phyloP scores from a whole-genome alignment of 1,140 invertebrate species.

The Ctenoplectra terminalis region DNA sequence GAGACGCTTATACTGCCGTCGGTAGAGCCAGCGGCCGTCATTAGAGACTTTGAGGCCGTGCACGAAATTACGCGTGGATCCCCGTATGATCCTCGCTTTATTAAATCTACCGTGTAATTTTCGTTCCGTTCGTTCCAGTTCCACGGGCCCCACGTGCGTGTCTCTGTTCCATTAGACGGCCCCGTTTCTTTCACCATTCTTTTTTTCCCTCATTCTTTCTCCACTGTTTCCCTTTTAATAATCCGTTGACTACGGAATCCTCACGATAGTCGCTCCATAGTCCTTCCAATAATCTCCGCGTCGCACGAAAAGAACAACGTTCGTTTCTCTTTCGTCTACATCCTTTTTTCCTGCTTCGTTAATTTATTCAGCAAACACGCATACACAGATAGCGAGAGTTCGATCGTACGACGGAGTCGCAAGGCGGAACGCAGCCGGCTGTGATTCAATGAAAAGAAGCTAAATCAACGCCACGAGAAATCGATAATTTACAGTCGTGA shows the following conservation, averaged over 20 bases:
- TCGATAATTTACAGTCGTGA: conserved; percentile 40
- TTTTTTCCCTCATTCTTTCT: conserved; percentile 12
- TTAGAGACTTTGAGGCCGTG: conserved; percentile 59
- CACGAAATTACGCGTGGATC: conserved; percentile 65
- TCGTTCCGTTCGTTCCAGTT: conserved; percentile 64
- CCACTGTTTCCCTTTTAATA: conserved; percentile 17
- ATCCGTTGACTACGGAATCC: background rate
- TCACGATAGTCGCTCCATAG: background rate
- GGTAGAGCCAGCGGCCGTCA: conserved; percentile 41
- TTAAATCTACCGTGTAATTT: conserved; percentile 70
- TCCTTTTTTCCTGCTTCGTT: background rate
- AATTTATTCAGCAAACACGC: conserved; percentile 36
- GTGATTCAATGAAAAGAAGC: conserved; percentile 27
- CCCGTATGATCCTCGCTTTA: conserved; percentile 66
- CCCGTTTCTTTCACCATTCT: background rate
- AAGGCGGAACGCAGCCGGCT: background rate
- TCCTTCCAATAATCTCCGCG: background rate
- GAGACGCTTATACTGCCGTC: conserved; percentile 25
- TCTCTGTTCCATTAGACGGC: conserved; percentile 49
- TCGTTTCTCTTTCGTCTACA: too few relatives aligned
- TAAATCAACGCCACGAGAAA: conserved; percentile 26
- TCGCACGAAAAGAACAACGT: background rate
- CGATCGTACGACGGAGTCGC: background rate
- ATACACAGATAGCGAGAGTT: background rate
- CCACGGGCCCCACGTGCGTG: conserved; percentile 41